Percentiles rank a stretch among this genome's conserved stretches.
Conservation (phyloP, 1,140 invertebrate species). For the Belonocnema kinseyi region DNA sequence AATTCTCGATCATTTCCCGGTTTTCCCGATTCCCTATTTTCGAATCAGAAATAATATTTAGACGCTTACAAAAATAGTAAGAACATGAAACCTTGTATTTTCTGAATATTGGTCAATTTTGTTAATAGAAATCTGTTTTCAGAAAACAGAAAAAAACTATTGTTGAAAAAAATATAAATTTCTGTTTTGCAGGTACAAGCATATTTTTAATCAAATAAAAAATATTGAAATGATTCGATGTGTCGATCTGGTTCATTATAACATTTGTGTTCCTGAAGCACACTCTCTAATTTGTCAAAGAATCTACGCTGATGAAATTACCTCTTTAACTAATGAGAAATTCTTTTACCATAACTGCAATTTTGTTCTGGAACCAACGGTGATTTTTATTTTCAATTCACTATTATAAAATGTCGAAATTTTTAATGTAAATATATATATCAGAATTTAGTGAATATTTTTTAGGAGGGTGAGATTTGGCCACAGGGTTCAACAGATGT, state of each 20-base stretch:
- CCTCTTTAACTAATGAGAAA: constrained; percentile 51
- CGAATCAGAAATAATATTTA: too few species aligned
- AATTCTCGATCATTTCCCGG: too few species aligned
- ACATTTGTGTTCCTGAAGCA: constrained; percentile 52
- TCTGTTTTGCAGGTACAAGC: constrained; percentile 45
- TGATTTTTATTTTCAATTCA: constrained; percentile 33
- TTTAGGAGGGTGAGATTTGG: constrained; percentile 63
- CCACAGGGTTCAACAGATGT: constrained; percentile 58
- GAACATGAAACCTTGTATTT: too few species aligned
- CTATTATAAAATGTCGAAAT: too few species aligned
- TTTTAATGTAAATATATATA: too few species aligned
- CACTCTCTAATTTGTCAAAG: constrained; percentile 59
- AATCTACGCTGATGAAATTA: constrained; percentile 61
- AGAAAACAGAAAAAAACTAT: too few species aligned
- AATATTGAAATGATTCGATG: constrained; percentile 43
- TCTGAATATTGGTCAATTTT: too few species aligned
- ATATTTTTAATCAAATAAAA: constrained; percentile 46
- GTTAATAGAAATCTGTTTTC: too few species aligned
- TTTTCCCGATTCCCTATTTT: too few species aligned
- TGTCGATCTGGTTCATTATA: constrained; percentile 52
- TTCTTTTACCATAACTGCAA: constrained; percentile 55
- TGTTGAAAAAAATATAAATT: not conserved
- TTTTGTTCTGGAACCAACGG: constrained; percentile 58
- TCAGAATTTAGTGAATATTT: not conserved
- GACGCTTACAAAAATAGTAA: too few species aligned